Percentiles rank a stretch among this genome's conserved stretches.
These are phyloP conservation scores for Noctuana brunneofusca DNA, from an alignment of 2,888 invertebrate species.

Conservation along the genomic window DNA sequence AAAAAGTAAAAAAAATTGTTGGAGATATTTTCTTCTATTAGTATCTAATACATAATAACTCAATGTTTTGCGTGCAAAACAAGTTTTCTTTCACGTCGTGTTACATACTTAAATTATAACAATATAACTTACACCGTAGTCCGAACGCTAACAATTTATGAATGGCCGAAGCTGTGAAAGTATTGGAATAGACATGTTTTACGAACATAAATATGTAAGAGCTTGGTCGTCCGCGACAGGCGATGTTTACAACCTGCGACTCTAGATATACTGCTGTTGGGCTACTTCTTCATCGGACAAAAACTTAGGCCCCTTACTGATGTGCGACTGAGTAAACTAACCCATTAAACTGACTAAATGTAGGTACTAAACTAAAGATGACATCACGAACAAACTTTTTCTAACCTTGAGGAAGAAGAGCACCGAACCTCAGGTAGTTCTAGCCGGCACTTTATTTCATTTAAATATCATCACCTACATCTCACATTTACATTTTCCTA, in stretches of 20 bases:
- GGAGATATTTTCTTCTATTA: too few relatives aligned
- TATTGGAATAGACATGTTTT: constrained; percentile 40
- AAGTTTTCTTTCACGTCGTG: constrained; percentile 39
- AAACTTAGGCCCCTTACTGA: not conserved
- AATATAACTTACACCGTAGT: constrained; percentile 39
- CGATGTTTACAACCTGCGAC: constrained; percentile 46
- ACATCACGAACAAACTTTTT: too few relatives aligned
- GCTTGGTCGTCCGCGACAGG: constrained; percentile 43
- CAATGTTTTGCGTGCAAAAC: not conserved
- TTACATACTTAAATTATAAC: constrained; percentile 44
- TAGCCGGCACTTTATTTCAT: not conserved
- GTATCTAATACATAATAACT: too few relatives aligned
- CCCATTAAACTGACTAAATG: too few relatives aligned
- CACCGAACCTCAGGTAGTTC: not conserved
- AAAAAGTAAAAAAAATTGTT: too few relatives aligned
- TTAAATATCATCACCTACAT: not conserved
- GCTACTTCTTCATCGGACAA: constrained; percentile 33
- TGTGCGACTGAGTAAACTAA: too few relatives aligned
- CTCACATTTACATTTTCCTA: not conserved
- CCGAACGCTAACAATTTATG: constrained; percentile 32
- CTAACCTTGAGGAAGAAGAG: too few relatives aligned
- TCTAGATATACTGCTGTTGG: constrained; percentile 41
- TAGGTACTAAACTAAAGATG: too few relatives aligned
- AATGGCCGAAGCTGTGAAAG: constrained; percentile 39
- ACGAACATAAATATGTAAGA: constrained; percentile 40